A percentile compares a stretch with the other conserved stretches of the same genome.
Evolutionary conservation across 2,888 invertebrate genomes (phyloP).

Genomic region (Protonemura montana): DNA sequence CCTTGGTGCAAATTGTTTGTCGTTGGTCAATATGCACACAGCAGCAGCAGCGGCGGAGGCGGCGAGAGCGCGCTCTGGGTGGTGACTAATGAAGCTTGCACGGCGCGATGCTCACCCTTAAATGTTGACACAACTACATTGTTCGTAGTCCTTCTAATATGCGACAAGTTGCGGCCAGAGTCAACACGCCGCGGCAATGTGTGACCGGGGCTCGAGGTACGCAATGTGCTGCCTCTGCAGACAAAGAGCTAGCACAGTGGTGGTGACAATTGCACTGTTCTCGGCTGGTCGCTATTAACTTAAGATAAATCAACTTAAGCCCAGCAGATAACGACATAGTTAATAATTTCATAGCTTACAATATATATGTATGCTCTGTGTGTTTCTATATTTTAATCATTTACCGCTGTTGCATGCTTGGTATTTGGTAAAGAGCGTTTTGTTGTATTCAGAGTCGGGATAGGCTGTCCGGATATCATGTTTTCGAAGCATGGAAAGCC

Average conservation of each 20-base stretch:
- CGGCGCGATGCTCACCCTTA: not conserved
- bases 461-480: too few species aligned
- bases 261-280: not conserved
- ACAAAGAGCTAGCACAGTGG: not conserved
- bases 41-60: not conserved
- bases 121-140: constrained; percentile 5
- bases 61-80: not conserved
- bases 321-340: not conserved
- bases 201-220: not conserved
- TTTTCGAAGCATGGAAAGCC: too few species aligned
- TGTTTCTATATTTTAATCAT: too few species aligned
- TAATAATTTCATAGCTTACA: not conserved
- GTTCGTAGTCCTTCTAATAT: not conserved
- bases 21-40: constrained; percentile 31
- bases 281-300: not conserved
- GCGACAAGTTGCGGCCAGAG: not conserved
- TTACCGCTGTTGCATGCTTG: too few species aligned
- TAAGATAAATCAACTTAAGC: not conserved
- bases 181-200: not conserved
- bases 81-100: constrained; percentile 16
- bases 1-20: not conserved
- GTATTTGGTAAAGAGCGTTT: too few species aligned
- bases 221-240: not conserved
- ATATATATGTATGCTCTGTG: not conserved
- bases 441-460: too few species aligned